phyloP scores from a whole-genome alignment of 2,888 invertebrate genomes.

The Polia nebulosa region DNA sequence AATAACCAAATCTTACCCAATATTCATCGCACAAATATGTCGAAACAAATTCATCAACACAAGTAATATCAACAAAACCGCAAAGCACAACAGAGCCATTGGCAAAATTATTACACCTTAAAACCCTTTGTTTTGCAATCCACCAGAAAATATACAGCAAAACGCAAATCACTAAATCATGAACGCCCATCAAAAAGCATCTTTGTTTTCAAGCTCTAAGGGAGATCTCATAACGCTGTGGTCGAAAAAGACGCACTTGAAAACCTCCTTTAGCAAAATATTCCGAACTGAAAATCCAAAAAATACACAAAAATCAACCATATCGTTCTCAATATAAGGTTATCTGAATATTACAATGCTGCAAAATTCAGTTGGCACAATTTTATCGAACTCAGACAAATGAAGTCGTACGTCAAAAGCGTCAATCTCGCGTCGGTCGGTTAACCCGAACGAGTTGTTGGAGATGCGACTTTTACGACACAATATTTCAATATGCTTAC shows the following conservation, averaged over 20 bases:
- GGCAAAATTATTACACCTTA: conserved; percentile 55
- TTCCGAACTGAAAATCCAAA: conserved; percentile 4
- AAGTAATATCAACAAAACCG: conserved; percentile 41
- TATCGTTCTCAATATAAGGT: conserved; percentile 33
- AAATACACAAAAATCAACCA: conserved; percentile 56
- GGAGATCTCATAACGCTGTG: conserved; percentile 86
- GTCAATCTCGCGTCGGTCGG: conserved; percentile 84
- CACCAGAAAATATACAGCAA: conserved; percentile 62
- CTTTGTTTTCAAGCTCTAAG: conserved; percentile 87
- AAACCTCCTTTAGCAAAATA: conserved; percentile 67
- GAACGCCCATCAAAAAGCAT: conserved; percentile 81
- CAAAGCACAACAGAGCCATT: conserved; percentile 28
- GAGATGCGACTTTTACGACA: conserved; percentile 86
- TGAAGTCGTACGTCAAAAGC: conserved; percentile 88
- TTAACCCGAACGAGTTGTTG: conserved; percentile 83
- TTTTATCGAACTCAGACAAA: conserved; percentile 89
- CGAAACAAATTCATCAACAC: conserved; percentile 16
- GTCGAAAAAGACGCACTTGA: conserved; percentile 81
- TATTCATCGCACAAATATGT: not conserved
- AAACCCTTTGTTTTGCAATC: conserved; percentile 63
- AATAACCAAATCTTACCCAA: not conserved
- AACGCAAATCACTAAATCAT: conserved; percentile 85
- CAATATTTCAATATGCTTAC: conserved; percentile 91
- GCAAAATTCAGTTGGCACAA: conserved; percentile 71
- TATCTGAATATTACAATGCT: not conserved